A percentile compares a stretch with the other conserved stretches of the same genome.
phyloP scores from a whole-genome alignment of 2,797 vertebrate species.

The Lepilemur ruficaudatus region DNA sequence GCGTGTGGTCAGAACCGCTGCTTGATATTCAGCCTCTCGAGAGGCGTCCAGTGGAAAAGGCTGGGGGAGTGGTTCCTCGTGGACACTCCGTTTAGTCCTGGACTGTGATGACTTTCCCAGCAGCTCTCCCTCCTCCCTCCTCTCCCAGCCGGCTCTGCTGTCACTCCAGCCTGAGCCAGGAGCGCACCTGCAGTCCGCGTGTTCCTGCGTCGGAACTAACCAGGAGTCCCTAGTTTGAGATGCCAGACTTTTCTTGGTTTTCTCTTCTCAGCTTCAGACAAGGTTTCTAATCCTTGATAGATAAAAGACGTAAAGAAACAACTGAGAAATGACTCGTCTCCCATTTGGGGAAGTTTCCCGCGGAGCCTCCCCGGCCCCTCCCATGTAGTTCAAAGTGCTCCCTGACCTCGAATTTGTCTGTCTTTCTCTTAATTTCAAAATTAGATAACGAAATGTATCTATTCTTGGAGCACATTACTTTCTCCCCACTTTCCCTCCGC shows the following conservation, averaged over 20 bases:
- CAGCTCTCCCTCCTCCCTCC: background rate
- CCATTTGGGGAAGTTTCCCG: background rate
- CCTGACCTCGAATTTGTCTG: background rate
- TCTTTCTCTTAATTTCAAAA: constrained; percentile 64
- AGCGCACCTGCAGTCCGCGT: background rate
- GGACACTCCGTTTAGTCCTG: rapidly evolving
- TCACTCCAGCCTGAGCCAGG: background rate
- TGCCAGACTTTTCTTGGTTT: background rate
- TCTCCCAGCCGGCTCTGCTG: background rate
- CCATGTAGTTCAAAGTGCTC: background rate
- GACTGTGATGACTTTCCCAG: background rate
- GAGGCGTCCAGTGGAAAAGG: rapidly evolving
- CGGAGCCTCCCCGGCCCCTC: background rate
- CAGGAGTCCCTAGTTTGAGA: background rate
- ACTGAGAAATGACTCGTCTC: background rate
- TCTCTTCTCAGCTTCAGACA: background rate
- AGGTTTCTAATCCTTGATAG: background rate
- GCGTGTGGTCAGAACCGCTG: background rate
- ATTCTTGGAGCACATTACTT: constrained; percentile 54
- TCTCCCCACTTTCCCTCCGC: constrained; percentile 46
- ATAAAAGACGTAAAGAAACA: background rate
- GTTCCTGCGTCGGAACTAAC: background rate
- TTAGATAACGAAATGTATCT: constrained; percentile 70
- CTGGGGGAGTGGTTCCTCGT: rapidly evolving
- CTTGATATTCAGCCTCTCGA: background rate